Evolutionary conservation across 2,797 vertebrate genomes (phyloP).

Genomic region (Melanotaenia maccullochi): DNA sequence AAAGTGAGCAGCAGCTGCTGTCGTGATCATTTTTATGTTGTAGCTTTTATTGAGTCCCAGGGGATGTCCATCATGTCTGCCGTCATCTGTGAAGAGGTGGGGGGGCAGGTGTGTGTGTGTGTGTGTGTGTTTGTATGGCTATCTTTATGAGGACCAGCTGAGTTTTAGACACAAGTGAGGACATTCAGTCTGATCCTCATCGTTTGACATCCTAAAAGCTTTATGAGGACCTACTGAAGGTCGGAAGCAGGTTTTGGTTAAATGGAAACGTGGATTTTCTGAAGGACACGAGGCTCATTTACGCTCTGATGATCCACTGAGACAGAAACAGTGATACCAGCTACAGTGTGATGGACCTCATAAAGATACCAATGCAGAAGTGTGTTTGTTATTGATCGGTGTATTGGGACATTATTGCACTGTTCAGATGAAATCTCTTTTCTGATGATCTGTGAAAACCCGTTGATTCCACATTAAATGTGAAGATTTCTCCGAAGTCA

Average conservation of each 20-base stretch:
- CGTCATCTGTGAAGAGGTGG: conserved; percentile 6
- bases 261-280: too few relatives aligned
- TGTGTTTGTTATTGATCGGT: conserved; percentile 23
- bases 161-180: not conserved
- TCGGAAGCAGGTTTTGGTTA: too few relatives aligned
- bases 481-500: conserved; percentile 24
- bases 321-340: too few relatives aligned
- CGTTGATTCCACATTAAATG: conserved; percentile 53
- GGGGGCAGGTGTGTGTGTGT: not conserved
- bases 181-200: not conserved
- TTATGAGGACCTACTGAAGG: not conserved
- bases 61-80: conserved; percentile 7
- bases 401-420: conserved; percentile 10
- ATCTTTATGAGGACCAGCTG: conserved; percentile 14
- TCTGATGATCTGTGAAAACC: conserved; percentile 35
- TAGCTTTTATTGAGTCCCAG: not conserved
- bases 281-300: too few relatives aligned
- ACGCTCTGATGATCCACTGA: too few relatives aligned
- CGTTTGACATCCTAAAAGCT: not conserved
- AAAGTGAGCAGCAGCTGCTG: not conserved
- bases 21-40: conserved; percentile 16
- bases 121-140: conserved; percentile 1
- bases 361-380: not conserved
- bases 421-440: conserved; percentile 23
- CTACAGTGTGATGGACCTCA: not conserved